These are phyloP conservation scores for Gryon sp. DNA, from an alignment of 1,140 invertebrate genomes.

Conservation along the genomic window DNA sequence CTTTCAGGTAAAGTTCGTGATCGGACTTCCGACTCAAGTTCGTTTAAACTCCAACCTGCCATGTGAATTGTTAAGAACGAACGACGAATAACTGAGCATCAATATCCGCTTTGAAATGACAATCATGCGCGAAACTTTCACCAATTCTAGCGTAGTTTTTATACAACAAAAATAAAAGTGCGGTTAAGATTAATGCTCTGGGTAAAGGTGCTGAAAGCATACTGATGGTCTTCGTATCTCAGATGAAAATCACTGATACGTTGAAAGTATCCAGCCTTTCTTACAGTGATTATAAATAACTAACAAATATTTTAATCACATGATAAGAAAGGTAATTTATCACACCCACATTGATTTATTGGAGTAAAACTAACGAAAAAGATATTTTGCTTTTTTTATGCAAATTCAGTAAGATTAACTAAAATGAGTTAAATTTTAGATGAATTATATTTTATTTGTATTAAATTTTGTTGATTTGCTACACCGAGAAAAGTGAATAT, in stretches of 20 bases:
- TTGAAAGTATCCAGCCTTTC: background rate
- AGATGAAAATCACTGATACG: slow-evolving; percentile 9
- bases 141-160: slow-evolving; percentile 28
- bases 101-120: slow-evolving; percentile 33
- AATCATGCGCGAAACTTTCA: slow-evolving; percentile 38
- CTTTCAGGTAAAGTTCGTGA: slow-evolving; percentile 60
- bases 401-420: no score
- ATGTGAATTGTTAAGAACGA: slow-evolving; percentile 46
- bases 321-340: no score
- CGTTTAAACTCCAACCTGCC: slow-evolving; percentile 38
- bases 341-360: no score
- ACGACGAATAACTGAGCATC: slow-evolving; percentile 39
- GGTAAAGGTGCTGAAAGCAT: slow-evolving; percentile 1
- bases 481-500: no score
- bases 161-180: background rate
- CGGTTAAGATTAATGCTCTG: background rate
- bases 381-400: no score
- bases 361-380: no score
- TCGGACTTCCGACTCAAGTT: slow-evolving; percentile 52
- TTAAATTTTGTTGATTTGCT: no score
- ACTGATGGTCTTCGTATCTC: background rate
- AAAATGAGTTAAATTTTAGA: no score
- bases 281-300: no score
- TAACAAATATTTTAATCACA: no score
- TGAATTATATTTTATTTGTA: no score